phyloP scores from a whole-genome alignment of 2,113 vertebrate genomes.

The Carassius gibelio region DNA sequence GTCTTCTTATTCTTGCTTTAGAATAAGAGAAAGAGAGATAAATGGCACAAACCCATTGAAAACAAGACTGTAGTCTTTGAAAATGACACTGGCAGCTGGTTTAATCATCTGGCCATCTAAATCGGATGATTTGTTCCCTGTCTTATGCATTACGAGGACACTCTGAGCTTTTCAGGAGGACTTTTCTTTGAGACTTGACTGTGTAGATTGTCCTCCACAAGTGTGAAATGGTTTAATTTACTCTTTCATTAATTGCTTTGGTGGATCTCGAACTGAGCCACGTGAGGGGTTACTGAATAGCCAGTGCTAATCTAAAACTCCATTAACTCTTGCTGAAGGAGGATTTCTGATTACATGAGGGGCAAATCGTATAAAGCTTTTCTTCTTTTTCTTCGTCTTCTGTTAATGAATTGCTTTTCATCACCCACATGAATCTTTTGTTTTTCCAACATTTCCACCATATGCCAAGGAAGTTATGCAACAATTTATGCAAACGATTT shows the following conservation, averaged over 20 bases:
- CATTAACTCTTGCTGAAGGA: constrained; percentile 14
- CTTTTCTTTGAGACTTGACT: background rate
- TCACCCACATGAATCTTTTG: background rate
- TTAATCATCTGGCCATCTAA: constrained; percentile 67
- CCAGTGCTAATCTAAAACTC: constrained; percentile 41
- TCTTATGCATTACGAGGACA: constrained; percentile 49
- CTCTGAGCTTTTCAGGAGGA: constrained; percentile 42
- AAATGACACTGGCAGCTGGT: constrained; percentile 67
- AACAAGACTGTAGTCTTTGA: constrained; percentile 50
- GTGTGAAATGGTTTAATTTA: constrained; percentile 47
- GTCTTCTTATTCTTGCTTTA: no score
- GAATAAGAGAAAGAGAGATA: background rate
- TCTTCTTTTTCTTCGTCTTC: no score
- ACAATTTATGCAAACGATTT: background rate
- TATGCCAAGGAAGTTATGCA: background rate
- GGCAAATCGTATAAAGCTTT: no score
- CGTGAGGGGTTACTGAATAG: constrained; percentile 25
- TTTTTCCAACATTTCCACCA: background rate
- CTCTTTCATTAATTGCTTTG: constrained; percentile 48
- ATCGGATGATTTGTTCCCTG: constrained; percentile 62
- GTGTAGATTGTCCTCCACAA: constrained; percentile 3
- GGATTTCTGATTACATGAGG: background rate
- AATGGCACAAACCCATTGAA: constrained; percentile 1
- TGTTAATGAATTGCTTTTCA: background rate
- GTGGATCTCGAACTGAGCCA: constrained; percentile 16